These are phyloP conservation scores for Ptycholaimellus sp. DNA, from an alignment of 2,888 invertebrate species.

Conservation along the genomic window DNA sequence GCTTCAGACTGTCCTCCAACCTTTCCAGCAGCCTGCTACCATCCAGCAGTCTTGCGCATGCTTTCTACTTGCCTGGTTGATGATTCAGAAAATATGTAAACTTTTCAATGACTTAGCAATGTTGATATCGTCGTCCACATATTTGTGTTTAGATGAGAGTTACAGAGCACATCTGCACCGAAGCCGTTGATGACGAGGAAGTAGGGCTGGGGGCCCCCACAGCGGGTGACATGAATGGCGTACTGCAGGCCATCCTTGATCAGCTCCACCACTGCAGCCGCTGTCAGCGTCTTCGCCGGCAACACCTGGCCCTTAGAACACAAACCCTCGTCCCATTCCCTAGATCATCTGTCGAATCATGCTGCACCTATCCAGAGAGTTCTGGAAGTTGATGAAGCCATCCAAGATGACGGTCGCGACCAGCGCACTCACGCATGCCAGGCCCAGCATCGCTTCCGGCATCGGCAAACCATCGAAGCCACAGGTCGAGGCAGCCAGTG, in stretches of 20 bases:
- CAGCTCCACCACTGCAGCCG: conserved; percentile 61
- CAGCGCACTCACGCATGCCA: conserved; percentile 71
- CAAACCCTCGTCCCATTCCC: neutral
- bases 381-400: conserved; percentile 67
- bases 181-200: conserved; percentile 81
- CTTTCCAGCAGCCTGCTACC: too few species aligned
- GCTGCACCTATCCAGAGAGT: conserved; percentile 51
- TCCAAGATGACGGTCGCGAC: conserved; percentile 67
- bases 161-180: conserved; percentile 39
- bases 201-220: conserved; percentile 66
- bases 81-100: too few species aligned
- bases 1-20: too few species aligned
- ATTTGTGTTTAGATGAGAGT: too few species aligned
- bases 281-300: conserved; percentile 65
- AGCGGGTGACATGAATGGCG: conserved; percentile 57
- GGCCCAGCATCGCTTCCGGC: conserved; percentile 67
- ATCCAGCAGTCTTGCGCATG: too few species aligned
- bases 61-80: too few species aligned
- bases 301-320: conserved; percentile 57
- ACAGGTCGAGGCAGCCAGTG: conserved; percentile 87
- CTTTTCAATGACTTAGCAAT: too few species aligned
- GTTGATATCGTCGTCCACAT: too few species aligned
- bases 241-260: conserved; percentile 71
- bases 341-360: neutral
- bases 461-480: conserved; percentile 58